A percentile compares a stretch with the other conserved stretches of the same genome.
Conservation (phyloP, 2,888 invertebrate species). For the Drosophila demipolita region DNA sequence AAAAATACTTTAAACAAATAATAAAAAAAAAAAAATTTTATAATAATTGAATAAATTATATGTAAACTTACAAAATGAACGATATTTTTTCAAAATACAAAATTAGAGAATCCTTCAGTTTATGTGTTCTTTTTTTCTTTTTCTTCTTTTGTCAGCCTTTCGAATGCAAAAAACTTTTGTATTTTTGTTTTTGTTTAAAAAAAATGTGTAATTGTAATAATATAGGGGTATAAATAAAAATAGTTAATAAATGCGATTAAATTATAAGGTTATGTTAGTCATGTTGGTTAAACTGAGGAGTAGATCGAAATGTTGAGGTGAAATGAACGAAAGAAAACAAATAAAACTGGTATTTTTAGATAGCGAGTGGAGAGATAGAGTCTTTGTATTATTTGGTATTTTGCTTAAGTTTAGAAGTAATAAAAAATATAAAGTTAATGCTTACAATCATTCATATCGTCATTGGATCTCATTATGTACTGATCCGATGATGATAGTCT, state of each 20-base stretch:
- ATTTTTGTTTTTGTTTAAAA: constrained; percentile 42
- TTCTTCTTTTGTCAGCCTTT: constrained; percentile 53
- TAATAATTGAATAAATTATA: constrained; percentile 28
- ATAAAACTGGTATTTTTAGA: constrained; percentile 70
- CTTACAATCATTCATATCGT: constrained; percentile 86
- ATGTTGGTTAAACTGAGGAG: constrained; percentile 64
- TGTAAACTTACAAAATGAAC: constrained; percentile 46
- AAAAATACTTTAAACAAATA: constrained; percentile 22
- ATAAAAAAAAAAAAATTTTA: background rate
- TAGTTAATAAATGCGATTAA: constrained; percentile 48
- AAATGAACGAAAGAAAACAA: constrained; percentile 49
- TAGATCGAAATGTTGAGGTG: constrained; percentile 50
- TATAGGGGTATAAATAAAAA: constrained; percentile 21
- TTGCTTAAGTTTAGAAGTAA: constrained; percentile 63
- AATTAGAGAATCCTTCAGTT: constrained; percentile 43
- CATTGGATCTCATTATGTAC: constrained; percentile 86
- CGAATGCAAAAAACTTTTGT: constrained; percentile 61
- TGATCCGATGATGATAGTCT: constrained; percentile 86
- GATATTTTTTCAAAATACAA: constrained; percentile 44
- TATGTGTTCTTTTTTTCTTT: constrained; percentile 59
- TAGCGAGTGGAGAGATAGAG: constrained; percentile 75
- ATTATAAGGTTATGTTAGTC: constrained; percentile 69
- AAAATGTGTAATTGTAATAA: background rate
- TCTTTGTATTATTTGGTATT: constrained; percentile 53
- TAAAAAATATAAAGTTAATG: constrained; percentile 82